These are phyloP conservation scores for Chaetura pelagica DNA, from an alignment of 2,113 vertebrate genomes.

Conservation along the genomic window DNA sequence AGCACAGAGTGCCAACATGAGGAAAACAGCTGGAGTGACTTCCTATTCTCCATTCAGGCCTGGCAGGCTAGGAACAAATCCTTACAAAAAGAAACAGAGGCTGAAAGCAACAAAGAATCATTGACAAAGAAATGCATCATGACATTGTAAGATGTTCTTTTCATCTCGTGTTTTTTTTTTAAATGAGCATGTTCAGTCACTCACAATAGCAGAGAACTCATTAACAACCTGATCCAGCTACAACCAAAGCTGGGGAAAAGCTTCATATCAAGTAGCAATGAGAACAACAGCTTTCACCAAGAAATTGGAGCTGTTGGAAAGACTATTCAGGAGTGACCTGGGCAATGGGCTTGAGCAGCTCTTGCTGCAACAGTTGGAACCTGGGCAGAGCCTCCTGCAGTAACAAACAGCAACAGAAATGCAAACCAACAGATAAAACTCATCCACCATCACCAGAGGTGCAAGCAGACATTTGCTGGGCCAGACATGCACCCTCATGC, in stretches of 20 bases:
- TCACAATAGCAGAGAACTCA: background rate
- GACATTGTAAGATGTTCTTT: background rate
- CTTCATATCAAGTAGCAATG: background rate
- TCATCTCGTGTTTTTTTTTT: background rate
- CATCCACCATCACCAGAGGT: background rate
- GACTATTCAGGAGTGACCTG: background rate
- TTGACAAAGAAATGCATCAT: background rate
- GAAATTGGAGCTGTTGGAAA: background rate
- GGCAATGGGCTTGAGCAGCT: background rate
- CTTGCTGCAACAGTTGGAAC: background rate
- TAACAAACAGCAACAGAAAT: background rate
- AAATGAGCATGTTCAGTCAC: background rate
- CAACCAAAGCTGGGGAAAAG: background rate
- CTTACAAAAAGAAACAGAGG: background rate
- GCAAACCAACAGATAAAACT: background rate
- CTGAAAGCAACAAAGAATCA: background rate
- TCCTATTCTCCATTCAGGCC: constrained; percentile 54
- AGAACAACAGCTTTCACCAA: background rate
- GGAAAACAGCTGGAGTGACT: constrained; percentile 65
- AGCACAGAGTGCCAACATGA: constrained; percentile 33
- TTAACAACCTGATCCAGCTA: background rate
- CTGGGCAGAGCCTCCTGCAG: background rate
- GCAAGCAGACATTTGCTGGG: background rate
- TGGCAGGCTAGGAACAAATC: constrained; percentile 1
- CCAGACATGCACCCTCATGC: background rate